These are phyloP conservation scores for Pandemis heparana DNA, from an alignment of 2,888 invertebrate genomes.

Conservation along the genomic window DNA sequence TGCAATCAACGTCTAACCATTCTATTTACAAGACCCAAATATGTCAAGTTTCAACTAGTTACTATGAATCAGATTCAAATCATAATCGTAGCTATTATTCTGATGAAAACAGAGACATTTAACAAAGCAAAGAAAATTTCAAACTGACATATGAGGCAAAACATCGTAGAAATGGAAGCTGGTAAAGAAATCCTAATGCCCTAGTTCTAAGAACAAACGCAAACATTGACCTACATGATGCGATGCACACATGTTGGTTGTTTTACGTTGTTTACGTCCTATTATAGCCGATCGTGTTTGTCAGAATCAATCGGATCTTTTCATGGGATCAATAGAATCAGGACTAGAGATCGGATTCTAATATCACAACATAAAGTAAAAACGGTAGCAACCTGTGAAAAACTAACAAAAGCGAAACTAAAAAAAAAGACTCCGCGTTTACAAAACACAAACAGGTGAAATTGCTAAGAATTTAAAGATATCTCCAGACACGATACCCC, in stretches of 20 bases:
- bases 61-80: not conserved
- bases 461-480: too few species aligned
- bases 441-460: too few species aligned
- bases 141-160: not conserved
- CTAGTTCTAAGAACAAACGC: slow-evolving; percentile 17
- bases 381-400: too few species aligned
- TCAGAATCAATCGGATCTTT: slow-evolving; percentile 8
- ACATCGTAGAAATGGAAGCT: slow-evolving; percentile 1
- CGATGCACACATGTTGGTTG: not conserved
- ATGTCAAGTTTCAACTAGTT: not conserved
- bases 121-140: not conserved
- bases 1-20: too few species aligned
- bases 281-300: slow-evolving; percentile 2
- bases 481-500: too few species aligned
- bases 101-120: not conserved
- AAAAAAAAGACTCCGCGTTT: too few species aligned
- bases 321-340: not conserved
- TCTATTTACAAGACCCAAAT: not conserved
- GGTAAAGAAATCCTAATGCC: not conserved
- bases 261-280: slow-evolving; percentile 17
- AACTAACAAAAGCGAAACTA: too few species aligned
- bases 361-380: too few species aligned
- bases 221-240: slow-evolving; percentile 30
- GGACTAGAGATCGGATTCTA: not conserved
- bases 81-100: not conserved